Evolutionary conservation across 1,140 invertebrate species (phyloP).

Genomic region (Leptinotarsa texana): DNA sequence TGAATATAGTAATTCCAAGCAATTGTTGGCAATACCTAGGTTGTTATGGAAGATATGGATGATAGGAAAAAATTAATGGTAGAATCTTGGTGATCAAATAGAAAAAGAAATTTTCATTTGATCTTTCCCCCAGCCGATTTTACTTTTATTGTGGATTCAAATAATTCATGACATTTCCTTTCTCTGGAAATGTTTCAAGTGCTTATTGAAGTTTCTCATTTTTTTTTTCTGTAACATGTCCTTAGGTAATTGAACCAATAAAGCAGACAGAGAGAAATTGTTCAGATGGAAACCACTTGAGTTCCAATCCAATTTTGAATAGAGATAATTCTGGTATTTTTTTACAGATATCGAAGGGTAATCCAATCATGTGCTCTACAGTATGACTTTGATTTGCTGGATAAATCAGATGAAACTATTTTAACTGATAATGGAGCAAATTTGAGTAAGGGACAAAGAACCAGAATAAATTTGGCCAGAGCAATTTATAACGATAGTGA

Average conservation of each 20-base stretch:
- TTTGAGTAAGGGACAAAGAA: conserved; percentile 85
- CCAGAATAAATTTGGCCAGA: conserved; percentile 85
- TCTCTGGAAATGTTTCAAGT: not conserved
- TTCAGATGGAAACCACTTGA: not conserved
- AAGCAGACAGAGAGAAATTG: too few species aligned
- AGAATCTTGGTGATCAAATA: too few species aligned
- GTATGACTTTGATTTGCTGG: conserved; percentile 41
- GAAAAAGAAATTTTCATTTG: too few species aligned
- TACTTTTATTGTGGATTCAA: too few species aligned
- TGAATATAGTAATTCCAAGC: too few species aligned
- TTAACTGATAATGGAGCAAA: conserved; percentile 81
- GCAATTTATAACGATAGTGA: conserved; percentile 79
- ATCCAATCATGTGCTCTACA: conserved; percentile 40
- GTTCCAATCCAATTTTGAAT: not conserved
- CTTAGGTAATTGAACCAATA: too few species aligned
- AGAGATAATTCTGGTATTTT: not conserved
- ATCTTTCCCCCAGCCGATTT: too few species aligned
- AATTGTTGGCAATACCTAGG: too few species aligned
- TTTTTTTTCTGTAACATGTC: not conserved
- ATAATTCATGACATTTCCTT: too few species aligned
- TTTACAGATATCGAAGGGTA: conserved; percentile 32
- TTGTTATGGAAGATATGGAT: too few species aligned
- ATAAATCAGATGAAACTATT: conserved; percentile 71
- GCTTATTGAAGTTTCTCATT: not conserved
- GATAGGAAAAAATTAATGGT: too few species aligned